phyloP scores from a whole-genome alignment of 2,113 vertebrate genomes.

The Ciconia stormi region DNA sequence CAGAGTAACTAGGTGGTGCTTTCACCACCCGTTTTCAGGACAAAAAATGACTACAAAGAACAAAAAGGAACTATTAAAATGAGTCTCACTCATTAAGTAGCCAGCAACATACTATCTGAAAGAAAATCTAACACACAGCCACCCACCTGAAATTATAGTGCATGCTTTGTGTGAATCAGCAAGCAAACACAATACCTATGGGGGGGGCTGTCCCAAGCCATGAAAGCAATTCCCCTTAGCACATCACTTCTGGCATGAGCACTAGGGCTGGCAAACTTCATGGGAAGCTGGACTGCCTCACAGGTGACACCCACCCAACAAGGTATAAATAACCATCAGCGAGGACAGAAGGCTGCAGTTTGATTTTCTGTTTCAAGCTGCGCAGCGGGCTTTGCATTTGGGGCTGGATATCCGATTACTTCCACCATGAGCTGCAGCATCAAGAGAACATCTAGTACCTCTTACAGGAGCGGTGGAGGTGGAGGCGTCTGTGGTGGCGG shows the following conservation, averaged over 20 bases:
- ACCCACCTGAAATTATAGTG: conserved; percentile 20
- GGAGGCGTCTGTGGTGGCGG: neutral
- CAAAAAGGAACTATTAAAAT: conserved; percentile 17
- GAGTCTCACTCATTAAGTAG: conserved; percentile 8
- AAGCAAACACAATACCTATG: neutral
- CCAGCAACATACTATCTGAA: conserved; percentile 26
- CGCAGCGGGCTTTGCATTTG: neutral
- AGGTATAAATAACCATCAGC: neutral
- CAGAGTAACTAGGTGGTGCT: neutral
- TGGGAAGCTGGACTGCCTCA: neutral
- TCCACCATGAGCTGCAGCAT: conserved; percentile 45
- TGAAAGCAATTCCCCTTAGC: conserved; percentile 60
- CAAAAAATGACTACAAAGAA: neutral
- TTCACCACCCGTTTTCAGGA: neutral
- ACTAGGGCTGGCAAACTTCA: neutral
- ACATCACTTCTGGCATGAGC: conserved; percentile 29
- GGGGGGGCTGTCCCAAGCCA: conserved; percentile 33
- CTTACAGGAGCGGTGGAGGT: conserved; percentile 13
- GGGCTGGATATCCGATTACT: neutral
- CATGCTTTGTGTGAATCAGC: conserved; percentile 45
- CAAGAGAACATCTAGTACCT: conserved; percentile 35
- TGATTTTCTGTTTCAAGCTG: neutral
- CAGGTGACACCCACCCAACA: neutral
- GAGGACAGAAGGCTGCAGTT: neutral
- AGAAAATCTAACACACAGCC: conserved; percentile 52